phyloP scores from a whole-genome alignment of 2,797 vertebrate species.

The Sebastes alutus region DNA sequence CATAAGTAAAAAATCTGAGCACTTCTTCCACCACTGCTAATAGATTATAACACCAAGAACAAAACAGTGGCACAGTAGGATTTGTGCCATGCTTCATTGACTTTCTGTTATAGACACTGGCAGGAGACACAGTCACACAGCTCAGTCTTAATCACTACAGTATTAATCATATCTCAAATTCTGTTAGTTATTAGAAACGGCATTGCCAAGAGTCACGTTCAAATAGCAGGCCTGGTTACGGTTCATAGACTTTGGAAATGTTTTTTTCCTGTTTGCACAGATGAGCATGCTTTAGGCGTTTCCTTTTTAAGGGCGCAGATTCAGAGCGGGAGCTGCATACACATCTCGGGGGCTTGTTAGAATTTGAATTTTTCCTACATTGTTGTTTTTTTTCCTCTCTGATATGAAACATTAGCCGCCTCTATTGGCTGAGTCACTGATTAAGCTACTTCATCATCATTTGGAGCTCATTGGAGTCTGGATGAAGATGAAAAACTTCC shows the following conservation, averaged over 20 bases:
- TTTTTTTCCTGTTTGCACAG: slow-evolving; percentile 36
- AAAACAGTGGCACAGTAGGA: background rate
- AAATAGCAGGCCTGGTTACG: slow-evolving; percentile 35
- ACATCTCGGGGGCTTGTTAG: background rate
- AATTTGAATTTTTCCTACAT: background rate
- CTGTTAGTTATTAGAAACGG: background rate
- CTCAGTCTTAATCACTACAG: slow-evolving; percentile 19
- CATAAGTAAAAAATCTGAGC: too few species aligned
- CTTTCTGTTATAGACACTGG: background rate
- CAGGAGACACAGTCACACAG: background rate
- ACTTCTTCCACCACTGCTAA: background rate
- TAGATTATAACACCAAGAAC: background rate
- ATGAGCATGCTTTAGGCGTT: slow-evolving; percentile 20
- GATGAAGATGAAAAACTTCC: slow-evolving; percentile 55
- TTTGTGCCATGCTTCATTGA: background rate
- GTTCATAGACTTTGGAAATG: slow-evolving; percentile 38
- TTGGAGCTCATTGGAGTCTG: slow-evolving; percentile 45
- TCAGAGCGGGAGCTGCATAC: background rate
- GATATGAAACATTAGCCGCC: slow-evolving; percentile 46
- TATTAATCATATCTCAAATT: slow-evolving; percentile 37
- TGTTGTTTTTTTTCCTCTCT: background rate
- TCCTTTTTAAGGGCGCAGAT: background rate
- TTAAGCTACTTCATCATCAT: slow-evolving; percentile 52
- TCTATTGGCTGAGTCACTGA: slow-evolving; percentile 25
- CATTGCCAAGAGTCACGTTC: background rate